A percentile compares a stretch with the other conserved stretches of the same genome.
phyloP scores from a whole-genome alignment of 1,140 invertebrate genomes.

The Anthonomus grandis region DNA sequence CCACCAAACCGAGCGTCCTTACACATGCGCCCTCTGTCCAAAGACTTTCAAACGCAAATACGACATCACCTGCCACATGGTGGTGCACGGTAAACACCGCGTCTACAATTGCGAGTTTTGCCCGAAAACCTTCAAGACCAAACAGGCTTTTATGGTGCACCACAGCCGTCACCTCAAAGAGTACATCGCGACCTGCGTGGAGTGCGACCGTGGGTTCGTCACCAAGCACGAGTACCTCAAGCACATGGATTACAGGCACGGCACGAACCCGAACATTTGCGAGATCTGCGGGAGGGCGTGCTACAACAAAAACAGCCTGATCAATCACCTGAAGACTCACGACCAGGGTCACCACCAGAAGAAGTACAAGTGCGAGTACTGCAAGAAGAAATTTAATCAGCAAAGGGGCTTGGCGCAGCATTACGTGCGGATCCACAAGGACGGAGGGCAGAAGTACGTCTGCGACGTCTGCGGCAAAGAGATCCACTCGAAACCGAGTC shows the following conservation, averaged over 20 bases:
- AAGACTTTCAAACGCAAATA: conserved; percentile 36
- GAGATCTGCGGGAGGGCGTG: conserved; percentile 29
- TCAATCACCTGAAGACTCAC: conserved; percentile 34
- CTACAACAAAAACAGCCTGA: conserved; percentile 26
- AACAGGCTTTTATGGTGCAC: conserved; percentile 64
- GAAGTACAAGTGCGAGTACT: conserved; percentile 50
- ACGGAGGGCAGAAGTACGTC: conserved; percentile 17
- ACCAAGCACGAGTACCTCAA: conserved; percentile 30
- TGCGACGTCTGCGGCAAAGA: conserved; percentile 37
- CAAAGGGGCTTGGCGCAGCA: conserved; percentile 29
- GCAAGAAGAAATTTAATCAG: conserved; percentile 45
- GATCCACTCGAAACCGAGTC: conserved; percentile 19
- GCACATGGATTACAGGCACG: conserved; percentile 30
- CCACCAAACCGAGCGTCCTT: conserved; percentile 20
- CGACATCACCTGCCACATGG: conserved; percentile 26
- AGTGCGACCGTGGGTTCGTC: conserved; percentile 33
- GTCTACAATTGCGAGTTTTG: conserved; percentile 39
- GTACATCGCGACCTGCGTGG: conserved; percentile 31
- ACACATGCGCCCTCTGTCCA: conserved; percentile 32
- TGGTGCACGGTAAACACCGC: conserved; percentile 28
- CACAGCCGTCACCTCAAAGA: conserved; percentile 58
- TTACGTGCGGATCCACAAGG: conserved; percentile 26
- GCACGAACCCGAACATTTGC: conserved; percentile 30
- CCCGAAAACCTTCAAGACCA: conserved; percentile 62
- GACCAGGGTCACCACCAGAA: conserved; percentile 34